Base-by-base conservation (phyloP, 2,797 vertebrate species). In the Novumbra hubbsi region DNA sequence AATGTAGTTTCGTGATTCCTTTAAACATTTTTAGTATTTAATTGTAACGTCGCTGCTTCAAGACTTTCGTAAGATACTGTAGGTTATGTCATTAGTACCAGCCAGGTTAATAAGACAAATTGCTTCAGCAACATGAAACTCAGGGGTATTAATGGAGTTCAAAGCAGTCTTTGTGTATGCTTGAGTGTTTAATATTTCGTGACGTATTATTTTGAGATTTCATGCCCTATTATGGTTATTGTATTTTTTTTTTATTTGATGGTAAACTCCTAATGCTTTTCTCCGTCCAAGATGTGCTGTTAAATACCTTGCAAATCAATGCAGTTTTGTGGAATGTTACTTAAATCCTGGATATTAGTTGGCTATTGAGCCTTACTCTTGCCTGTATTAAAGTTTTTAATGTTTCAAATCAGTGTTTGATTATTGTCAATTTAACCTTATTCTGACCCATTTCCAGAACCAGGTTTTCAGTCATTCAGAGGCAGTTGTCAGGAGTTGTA, bases 301-400 rank as follows among this genome's bases (percentile, higher is more conserved):
- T 73, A 24, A 62, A 66, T 75, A 75, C 66, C 63, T 75, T 65
- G 63, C 63, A 34, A 65, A 65, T 74, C 63, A 65, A 65, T 65
- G 75, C 78, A 73, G 49, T 76, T 84, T 75, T 74, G 76, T 70
- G 88, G 83, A 75, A 75, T 70, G 80, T 86, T 85, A 76, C 66
- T 82, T 68, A 79, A 83, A 80, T 74, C 69, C 80, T 88, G 80
- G 82, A 89, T 91, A 81, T 64, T 65, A 88, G 82, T 91, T 91
- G 78, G 84, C 80, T 85, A 87, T 78, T 86, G 85, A 89, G 90
- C 88, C 90, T 84, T 87, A 87, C 55, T 75, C 68, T 80, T 91
- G 87, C 85, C 91, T 92, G 90, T 93, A 92, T 91, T 92, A 93
- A 92, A 90, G 90, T 92, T 93, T 84, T 93, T 92, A 92, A 91